Percentiles rank a stretch among this genome's conserved stretches.
Evolutionary conservation across 2,888 invertebrate genomes (phyloP).

Genomic region (Copidosoma aretas): DNA sequence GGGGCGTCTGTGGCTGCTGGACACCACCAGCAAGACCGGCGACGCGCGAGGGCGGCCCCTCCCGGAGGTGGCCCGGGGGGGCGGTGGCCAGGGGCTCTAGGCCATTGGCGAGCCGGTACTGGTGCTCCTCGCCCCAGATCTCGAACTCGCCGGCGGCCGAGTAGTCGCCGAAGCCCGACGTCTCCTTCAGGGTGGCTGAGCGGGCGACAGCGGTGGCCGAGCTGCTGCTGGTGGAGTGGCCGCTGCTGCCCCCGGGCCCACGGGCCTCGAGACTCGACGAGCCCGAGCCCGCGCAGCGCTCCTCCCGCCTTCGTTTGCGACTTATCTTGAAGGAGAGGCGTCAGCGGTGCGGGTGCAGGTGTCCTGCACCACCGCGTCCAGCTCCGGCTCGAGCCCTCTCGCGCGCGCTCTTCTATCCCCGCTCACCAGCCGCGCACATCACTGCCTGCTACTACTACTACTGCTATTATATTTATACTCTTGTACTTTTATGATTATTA

Average conservation of each 20-base stretch:
- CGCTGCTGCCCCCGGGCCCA: constrained; percentile 8
- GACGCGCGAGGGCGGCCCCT: constrained; percentile 45
- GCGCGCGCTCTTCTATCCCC: neutral
- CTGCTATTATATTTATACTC: too few relatives aligned
- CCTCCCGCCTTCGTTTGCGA: constrained; percentile 43
- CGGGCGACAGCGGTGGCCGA: neutral
- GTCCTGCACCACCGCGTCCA: too few relatives aligned
- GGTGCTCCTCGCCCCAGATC: constrained; percentile 60
- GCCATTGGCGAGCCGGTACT: constrained; percentile 54
- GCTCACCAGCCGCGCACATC: neutral
- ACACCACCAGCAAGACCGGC: constrained; percentile 31
- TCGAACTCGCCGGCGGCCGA: constrained; percentile 62
- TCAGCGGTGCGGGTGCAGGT: too few relatives aligned
- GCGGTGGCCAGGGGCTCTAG: constrained; percentile 47
- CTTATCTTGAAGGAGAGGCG: constrained; percentile 38
- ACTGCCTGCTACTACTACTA: neutral
- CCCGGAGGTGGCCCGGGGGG: constrained; percentile 29
- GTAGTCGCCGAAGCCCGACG: constrained; percentile 58
- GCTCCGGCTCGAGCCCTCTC: constrained; percentile 3
- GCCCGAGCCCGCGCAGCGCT: constrained; percentile 38
- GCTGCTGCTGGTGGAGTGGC: constrained; percentile 29
- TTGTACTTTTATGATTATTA: too few relatives aligned
- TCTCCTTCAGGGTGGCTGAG: constrained; percentile 21
- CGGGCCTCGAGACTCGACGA: constrained; percentile 40
- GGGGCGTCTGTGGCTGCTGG: constrained; percentile 34